These are phyloP conservation scores for Drosophila orena DNA, from an alignment of 1,140 invertebrate species.

Conservation along the genomic window DNA sequence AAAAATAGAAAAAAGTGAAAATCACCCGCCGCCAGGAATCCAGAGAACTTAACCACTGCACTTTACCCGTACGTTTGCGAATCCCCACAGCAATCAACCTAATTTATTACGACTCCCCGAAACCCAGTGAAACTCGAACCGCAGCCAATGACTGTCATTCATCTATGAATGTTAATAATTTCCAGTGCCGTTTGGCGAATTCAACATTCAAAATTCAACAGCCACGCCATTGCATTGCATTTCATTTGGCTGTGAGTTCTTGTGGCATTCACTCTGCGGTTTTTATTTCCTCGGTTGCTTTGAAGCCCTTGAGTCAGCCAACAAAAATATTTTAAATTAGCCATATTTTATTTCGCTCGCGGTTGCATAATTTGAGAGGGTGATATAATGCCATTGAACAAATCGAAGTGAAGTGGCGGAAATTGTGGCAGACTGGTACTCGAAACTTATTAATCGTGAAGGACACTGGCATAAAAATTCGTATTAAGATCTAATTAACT, in stretches of 20 bases:
- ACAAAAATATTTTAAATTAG: slow-evolving; percentile 21
- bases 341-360: slow-evolving; percentile 23
- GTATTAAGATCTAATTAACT: too few species aligned
- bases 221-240: slow-evolving; percentile 9
- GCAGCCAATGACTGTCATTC: slow-evolving; percentile 44
- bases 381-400: slow-evolving; percentile 7
- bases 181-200: slow-evolving; percentile 32
- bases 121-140: slow-evolving; percentile 12
- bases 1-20: too few species aligned
- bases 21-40: slow-evolving; percentile 3
- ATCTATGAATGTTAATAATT: slow-evolving; percentile 61
- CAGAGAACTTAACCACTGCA: slow-evolving; percentile 15
- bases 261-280: slow-evolving; percentile 32
- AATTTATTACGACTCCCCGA: slow-evolving; percentile 63
- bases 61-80: slow-evolving; percentile 13
- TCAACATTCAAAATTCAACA: slow-evolving; percentile 36
- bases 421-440: too few species aligned
- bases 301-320: slow-evolving; percentile 32
- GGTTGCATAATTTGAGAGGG: slow-evolving; percentile 6
- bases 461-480: too few species aligned
- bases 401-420: background rate
- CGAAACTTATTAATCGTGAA: background rate
- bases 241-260: slow-evolving; percentile 8
- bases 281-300: slow-evolving; percentile 44
- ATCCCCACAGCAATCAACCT: slow-evolving; percentile 72